These are phyloP conservation scores for Loris lydekkerianus DNA, from an alignment of 2,797 vertebrate genomes.

Conservation along the genomic window DNA sequence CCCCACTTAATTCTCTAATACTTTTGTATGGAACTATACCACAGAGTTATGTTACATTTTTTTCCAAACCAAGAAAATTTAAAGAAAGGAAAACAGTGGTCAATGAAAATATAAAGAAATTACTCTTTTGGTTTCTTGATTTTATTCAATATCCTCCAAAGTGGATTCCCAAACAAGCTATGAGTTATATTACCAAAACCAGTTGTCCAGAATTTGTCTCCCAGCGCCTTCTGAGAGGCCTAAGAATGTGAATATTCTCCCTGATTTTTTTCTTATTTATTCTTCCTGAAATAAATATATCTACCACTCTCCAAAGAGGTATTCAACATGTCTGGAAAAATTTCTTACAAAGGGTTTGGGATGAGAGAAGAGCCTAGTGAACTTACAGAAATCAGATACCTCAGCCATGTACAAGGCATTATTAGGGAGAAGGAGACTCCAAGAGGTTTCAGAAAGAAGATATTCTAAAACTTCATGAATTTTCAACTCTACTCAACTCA, in stretches of 20 bases:
- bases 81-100: background rate
- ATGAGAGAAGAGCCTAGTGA: background rate
- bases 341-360: slow-evolving; percentile 55
- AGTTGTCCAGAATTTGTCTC: background rate
- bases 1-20: background rate
- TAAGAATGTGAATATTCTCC: background rate
- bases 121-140: background rate
- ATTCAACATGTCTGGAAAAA: slow-evolving; percentile 60
- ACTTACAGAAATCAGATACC: slow-evolving; percentile 53
- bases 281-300: slow-evolving; percentile 50
- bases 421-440: background rate
- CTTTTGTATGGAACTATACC: background rate
- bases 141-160: background rate
- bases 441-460: background rate
- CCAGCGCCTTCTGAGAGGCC: slow-evolving; percentile 1
- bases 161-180: background rate
- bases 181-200: background rate
- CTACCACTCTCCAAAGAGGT: background rate
- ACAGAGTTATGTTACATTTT: background rate
- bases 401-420: slow-evolving; percentile 46
- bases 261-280: slow-evolving; percentile 23
- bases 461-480: slow-evolving; percentile 17
- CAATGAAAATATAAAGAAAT: background rate
- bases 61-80: background rate
- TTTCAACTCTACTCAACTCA: slow-evolving; percentile 59